Percentiles rank a stretch among this genome's conserved stretches.
These are phyloP conservation scores for Abrostola triplasia DNA, from an alignment of 2,888 invertebrate species.

Conservation along the genomic window DNA sequence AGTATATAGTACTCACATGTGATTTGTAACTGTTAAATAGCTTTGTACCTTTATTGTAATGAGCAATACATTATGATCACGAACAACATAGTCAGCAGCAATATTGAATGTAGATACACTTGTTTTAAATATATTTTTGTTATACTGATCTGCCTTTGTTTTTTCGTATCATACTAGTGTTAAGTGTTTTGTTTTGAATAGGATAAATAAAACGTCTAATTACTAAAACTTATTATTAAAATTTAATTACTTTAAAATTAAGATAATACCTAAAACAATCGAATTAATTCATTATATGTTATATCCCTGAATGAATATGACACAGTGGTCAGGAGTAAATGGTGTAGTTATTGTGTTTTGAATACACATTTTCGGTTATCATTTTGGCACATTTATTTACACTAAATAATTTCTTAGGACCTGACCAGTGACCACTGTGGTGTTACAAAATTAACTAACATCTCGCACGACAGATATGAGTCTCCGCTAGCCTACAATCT, in stretches of 20 bases:
- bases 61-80: constrained; percentile 16
- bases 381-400: constrained; percentile 54
- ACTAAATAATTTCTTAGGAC: constrained; percentile 8
- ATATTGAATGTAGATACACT: constrained; percentile 29
- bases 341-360: constrained; percentile 1
- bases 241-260: constrained; percentile 63
- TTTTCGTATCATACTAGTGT: background rate
- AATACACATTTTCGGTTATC: constrained; percentile 9
- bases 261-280: constrained; percentile 60
- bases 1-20: constrained; percentile 29
- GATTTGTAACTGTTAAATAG: constrained; percentile 26
- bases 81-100: constrained; percentile 15
- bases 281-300: constrained; percentile 55
- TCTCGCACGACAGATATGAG: constrained; percentile 10
- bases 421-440: constrained; percentile 44
- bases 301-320: constrained; percentile 37
- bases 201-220: constrained; percentile 60
- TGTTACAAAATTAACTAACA: constrained; percentile 31
- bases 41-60: constrained; percentile 7
- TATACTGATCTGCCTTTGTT: constrained; percentile 5
- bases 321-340: constrained; percentile 31
- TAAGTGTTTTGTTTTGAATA: background rate
- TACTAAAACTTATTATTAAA: constrained; percentile 61
- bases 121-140: constrained; percentile 32
- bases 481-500: constrained; percentile 32